Conservation (phyloP, 2,113 vertebrate genomes). For the Albula goreensis region DNA sequence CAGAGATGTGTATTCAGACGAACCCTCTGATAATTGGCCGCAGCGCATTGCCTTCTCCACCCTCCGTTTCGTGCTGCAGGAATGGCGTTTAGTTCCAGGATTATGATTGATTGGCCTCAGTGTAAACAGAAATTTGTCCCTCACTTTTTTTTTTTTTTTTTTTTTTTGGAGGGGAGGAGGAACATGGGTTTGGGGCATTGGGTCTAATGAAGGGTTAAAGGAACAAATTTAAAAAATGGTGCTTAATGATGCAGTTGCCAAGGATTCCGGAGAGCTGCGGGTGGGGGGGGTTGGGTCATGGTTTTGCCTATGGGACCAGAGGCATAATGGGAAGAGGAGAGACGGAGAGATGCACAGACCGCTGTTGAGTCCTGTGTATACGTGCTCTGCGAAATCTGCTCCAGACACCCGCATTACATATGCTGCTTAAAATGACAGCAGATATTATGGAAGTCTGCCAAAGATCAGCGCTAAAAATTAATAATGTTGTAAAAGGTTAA, state of each 20-base stretch:
- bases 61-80: not conserved
- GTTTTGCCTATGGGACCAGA: not conserved
- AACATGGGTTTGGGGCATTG: not conserved
- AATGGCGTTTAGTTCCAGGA: not conserved
- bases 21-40: conserved; percentile 17
- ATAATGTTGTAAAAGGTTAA: too few relatives aligned
- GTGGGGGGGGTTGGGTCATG: not conserved
- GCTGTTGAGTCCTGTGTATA: not conserved
- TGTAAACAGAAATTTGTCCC: not conserved
- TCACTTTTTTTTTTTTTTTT: conserved; percentile 10
- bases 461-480: too few relatives aligned
- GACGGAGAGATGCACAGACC: not conserved
- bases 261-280: not conserved
- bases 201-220: conserved; percentile 33
- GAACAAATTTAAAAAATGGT: conserved; percentile 25
- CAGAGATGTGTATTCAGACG: not conserved
- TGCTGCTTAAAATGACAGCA: conserved; percentile 16
- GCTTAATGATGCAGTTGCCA: conserved; percentile 16
- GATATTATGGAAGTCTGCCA: conserved; percentile 22
- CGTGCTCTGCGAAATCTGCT: not conserved
- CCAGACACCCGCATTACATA: conserved; percentile 9
- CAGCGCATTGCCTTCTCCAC: conserved; percentile 8
- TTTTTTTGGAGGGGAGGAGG: not conserved
- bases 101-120: conserved; percentile 13
- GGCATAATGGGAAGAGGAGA: not conserved